Percentiles rank a stretch among this genome's conserved stretches.
phyloP scores from a whole-genome alignment of 1,140 invertebrate genomes.

The Goniozus legneri region DNA sequence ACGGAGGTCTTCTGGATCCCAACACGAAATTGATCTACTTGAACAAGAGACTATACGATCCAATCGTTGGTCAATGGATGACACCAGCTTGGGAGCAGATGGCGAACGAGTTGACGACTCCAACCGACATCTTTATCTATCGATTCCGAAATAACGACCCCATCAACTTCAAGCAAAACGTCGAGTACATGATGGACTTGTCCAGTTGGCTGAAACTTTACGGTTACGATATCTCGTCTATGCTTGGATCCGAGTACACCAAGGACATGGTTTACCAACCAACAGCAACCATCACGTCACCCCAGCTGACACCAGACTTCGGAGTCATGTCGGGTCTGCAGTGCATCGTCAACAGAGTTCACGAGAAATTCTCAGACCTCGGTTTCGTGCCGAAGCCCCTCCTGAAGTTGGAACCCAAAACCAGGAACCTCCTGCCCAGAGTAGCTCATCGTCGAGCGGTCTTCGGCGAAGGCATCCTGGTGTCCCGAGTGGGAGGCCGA shows the following conservation, averaged over 20 bases:
- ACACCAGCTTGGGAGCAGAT: slow-evolving; percentile 87
- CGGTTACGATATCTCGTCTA: slow-evolving; percentile 80
- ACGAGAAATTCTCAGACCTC: slow-evolving; percentile 75
- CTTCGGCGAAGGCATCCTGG: slow-evolving; percentile 85
- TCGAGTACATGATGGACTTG: slow-evolving; percentile 80
- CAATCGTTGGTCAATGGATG: slow-evolving; percentile 91
- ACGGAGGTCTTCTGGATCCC: slow-evolving; percentile 81
- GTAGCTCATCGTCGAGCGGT: slow-evolving; percentile 80
- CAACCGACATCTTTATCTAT: slow-evolving; percentile 88
- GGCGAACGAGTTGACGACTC: slow-evolving; percentile 73
- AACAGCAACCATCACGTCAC: slow-evolving; percentile 70
- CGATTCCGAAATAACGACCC: slow-evolving; percentile 90
- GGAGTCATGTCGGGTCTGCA: slow-evolving; percentile 84
- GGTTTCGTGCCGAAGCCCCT: slow-evolving; percentile 79
- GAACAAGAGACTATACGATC: slow-evolving; percentile 84
- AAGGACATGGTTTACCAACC: slow-evolving; percentile 74
- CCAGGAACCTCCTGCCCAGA: slow-evolving; percentile 70
- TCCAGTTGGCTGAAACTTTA: slow-evolving; percentile 82
- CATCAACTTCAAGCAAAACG: slow-evolving; percentile 73
- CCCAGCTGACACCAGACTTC: slow-evolving; percentile 76
- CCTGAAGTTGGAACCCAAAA: slow-evolving; percentile 78
- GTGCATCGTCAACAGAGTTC: slow-evolving; percentile 79
- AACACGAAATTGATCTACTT: slow-evolving; percentile 83
- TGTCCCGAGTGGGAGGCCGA: slow-evolving; percentile 76
- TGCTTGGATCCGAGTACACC: slow-evolving; percentile 79